A percentile compares a stretch with the other conserved stretches of the same genome.
These are phyloP conservation scores for Leptodirus hochenwartii DNA, from an alignment of 2,888 invertebrate genomes.

Conservation along the genomic window DNA sequence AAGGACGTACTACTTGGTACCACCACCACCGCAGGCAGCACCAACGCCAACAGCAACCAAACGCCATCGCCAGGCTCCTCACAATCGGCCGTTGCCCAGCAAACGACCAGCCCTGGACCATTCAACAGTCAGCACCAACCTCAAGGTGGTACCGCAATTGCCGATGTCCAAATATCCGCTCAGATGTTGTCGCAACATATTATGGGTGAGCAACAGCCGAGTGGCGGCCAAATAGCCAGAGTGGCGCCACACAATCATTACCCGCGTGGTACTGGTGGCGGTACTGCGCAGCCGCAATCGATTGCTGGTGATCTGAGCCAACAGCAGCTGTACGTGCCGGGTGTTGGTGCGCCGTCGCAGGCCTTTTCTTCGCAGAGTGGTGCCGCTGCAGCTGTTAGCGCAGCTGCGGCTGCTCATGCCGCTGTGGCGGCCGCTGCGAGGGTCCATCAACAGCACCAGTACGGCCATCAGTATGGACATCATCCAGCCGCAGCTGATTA, in stretches of 20 bases:
- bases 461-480: too few species aligned
- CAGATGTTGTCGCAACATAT: too few species aligned
- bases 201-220: too few species aligned
- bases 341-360: not conserved
- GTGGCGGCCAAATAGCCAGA: constrained; percentile 25
- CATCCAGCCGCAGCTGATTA: too few species aligned
- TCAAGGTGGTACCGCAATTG: not conserved
- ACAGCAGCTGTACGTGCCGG: not conserved
- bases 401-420: too few species aligned
- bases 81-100: constrained; percentile 6
- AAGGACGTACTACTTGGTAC: constrained; percentile 18
- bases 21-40: constrained; percentile 10
- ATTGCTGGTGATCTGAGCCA: not conserved
- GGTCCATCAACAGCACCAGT: too few species aligned
- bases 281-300: not conserved
- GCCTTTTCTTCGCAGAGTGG: not conserved
- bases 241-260: constrained; percentile 26
- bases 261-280: constrained; percentile 16
- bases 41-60: not conserved
- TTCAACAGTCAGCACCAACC: not conserved
- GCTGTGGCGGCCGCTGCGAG: too few species aligned
- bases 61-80: constrained; percentile 1
- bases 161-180: not conserved
- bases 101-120: not conserved
- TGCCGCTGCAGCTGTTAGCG: too few species aligned